Evolutionary conservation across 2,113 vertebrate species (phyloP).

Genomic region (Pedionomus torquatus): DNA sequence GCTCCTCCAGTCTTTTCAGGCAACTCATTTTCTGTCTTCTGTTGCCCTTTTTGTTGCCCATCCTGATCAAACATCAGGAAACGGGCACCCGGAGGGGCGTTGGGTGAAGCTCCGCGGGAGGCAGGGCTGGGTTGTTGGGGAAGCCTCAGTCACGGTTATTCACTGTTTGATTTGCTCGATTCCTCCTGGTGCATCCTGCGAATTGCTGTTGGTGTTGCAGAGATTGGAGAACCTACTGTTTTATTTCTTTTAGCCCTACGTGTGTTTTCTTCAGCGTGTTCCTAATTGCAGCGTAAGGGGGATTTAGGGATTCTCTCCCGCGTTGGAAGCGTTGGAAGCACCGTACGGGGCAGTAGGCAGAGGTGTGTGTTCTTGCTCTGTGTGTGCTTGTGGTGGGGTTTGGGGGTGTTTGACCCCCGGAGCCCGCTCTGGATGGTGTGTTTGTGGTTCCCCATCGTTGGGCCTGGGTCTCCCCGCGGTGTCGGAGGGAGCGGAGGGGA

Average conservation of each 20-base stretch:
- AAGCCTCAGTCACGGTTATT: neutral
- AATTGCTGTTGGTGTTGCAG: rapidly evolving
- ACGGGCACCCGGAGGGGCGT: neutral
- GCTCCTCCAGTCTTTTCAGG: neutral
- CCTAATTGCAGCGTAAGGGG: rapidly evolving
- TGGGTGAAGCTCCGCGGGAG: rapidly evolving
- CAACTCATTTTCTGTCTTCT: neutral
- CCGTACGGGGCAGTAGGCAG: too few species aligned
- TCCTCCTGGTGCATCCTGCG: neutral
- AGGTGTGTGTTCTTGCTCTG: too few species aligned
- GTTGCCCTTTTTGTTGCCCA: neutral
- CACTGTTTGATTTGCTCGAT: neutral
- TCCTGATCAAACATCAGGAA: neutral
- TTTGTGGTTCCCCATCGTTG: neutral
- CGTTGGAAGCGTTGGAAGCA: rapidly evolving
- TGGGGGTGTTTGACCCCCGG: neutral
- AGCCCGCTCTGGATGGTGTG: rapidly evolving
- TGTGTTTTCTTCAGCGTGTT: rapidly evolving
- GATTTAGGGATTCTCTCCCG: rapidly evolving
- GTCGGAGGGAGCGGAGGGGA: neutral
- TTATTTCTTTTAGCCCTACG: neutral
- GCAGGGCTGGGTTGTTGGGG: neutral
- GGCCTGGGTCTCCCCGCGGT: neutral
- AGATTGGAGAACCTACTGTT: rapidly evolving
- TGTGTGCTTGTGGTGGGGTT: too few species aligned